These are phyloP conservation scores for Corydoras sp. DNA, from an alignment of 2,113 vertebrate genomes.

Conservation along the genomic window DNA sequence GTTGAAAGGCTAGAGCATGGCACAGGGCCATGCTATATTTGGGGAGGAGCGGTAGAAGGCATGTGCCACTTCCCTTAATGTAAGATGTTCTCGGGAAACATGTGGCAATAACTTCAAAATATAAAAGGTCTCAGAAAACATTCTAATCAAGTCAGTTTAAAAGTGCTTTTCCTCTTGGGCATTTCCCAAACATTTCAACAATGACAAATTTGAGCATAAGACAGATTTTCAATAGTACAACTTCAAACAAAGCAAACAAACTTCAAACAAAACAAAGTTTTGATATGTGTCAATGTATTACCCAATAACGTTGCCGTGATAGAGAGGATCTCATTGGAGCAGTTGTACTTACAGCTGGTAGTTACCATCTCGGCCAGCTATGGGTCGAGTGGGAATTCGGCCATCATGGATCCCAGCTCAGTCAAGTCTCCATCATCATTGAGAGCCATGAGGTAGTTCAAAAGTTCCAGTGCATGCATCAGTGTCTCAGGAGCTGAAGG, in stretches of 20 bases:
- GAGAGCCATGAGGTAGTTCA: slow-evolving; percentile 93
- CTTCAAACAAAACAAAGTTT: no score
- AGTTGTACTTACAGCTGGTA: slow-evolving; percentile 98
- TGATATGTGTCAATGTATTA: slow-evolving; percentile 65
- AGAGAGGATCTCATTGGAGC: slow-evolving; percentile 96
- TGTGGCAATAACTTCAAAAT: background rate
- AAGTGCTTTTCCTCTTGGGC: background rate
- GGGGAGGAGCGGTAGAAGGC: slow-evolving; percentile 15
- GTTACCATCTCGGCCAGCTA: slow-evolving; percentile 98
- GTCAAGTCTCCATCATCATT: slow-evolving; percentile 94
- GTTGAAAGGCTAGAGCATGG: slow-evolving; percentile 76
- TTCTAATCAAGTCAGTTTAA: slow-evolving; percentile 15
- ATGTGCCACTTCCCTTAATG: slow-evolving; percentile 15
- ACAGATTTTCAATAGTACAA: no score
- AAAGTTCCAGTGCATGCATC: slow-evolving; percentile 92
- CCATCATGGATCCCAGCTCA: slow-evolving; percentile 97
- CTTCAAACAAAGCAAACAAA: no score
- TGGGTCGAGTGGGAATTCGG: slow-evolving; percentile 92
- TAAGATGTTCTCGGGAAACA: slow-evolving; percentile 17
- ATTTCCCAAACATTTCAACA: background rate
- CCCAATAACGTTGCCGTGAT: slow-evolving; percentile 99
- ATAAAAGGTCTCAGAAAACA: slow-evolving; percentile 4
- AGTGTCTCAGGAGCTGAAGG: slow-evolving; percentile 89
- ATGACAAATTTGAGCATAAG: no score
- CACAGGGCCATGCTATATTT: slow-evolving; percentile 38